These are phyloP conservation scores for Gordius sp. DNA, from an alignment of 2,888 invertebrate species.

Conservation along the genomic window DNA sequence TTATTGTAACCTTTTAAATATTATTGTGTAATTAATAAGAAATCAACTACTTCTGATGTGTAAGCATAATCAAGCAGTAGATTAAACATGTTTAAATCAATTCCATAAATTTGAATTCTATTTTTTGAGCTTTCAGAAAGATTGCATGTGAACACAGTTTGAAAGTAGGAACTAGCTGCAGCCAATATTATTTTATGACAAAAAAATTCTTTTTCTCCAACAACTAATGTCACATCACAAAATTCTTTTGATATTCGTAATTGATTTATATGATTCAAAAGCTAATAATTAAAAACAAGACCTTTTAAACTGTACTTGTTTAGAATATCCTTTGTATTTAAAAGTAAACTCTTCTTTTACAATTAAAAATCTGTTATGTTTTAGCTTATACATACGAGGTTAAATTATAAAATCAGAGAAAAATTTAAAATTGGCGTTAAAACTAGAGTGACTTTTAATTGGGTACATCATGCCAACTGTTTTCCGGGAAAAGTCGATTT, in stretches of 20 bases:
- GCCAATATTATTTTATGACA: constrained; percentile 8
- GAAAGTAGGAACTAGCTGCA: neutral
- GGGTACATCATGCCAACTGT: too few relatives aligned
- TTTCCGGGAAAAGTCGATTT: too few relatives aligned
- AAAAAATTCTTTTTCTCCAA: neutral
- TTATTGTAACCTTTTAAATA: constrained; percentile 25
- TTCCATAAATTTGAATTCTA: neutral
- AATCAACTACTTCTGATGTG: neutral
- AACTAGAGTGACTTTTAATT: too few relatives aligned
- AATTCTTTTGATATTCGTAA: neutral
- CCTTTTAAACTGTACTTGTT: neutral
- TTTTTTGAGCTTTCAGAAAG: constrained; percentile 6
- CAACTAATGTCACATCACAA: neutral
- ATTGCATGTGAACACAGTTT: neutral
- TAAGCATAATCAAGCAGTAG: constrained; percentile 8
- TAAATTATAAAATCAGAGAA: too few relatives aligned
- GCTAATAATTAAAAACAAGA: constrained; percentile 7
- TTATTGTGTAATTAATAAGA: neutral
- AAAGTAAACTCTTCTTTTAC: too few relatives aligned
- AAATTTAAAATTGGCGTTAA: too few relatives aligned
- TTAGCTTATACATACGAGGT: too few relatives aligned
- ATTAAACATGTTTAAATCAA: neutral
- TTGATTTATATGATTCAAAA: neutral
- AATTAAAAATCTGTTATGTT: too few relatives aligned
- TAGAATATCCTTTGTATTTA: neutral